Base-by-base conservation (phyloP, 2,888 invertebrate species). In the Macaria notata region DNA sequence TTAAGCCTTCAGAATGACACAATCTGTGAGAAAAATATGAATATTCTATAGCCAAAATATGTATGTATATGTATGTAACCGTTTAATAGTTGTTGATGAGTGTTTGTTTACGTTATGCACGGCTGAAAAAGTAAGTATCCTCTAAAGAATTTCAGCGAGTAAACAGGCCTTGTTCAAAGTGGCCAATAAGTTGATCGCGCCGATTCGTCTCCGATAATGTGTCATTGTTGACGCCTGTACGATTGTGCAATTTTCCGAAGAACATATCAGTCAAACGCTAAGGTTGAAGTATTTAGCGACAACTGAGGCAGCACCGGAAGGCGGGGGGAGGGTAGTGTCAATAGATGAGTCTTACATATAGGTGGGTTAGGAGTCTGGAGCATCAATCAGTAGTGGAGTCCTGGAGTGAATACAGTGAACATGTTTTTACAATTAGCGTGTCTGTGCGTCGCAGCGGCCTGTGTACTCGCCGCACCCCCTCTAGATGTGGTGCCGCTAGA, bases 201-300 rank as follows among this genome's bases (percentile, higher is more conserved):
- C 64, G 69, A 69, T 77, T 81, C 71, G 81, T 82, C 81, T 75
- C 75, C 78, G 76, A 83, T 83, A 76, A 78, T 87, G 74, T 81
- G 76, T 83, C 73, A 81, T 86, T 83, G 83, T 88, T 88, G 87
- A 86, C 88, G 88, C 82, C 81, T 85, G 71, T 71, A 66, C 78
- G 76, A 81, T 91, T 91, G 85, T 87, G 90, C 85, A 91, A 90
- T 88, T 87, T 86, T 84, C 72, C 78, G 79, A 86, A 84, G 86
- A 88, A 87, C 80, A 86, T 79, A 84, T 84, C 85, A 79, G 82
- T 78, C 81, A 82, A 81, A 78, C 79, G 88, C 76, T 90, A 91
- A 91, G 91, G 90, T 88, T 91, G 89, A 90, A 90, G 81, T 84
- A 85, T 86, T 91, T 91, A 91, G 91, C 91, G 81, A 78, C 73